Evolutionary conservation across 2,797 vertebrate species (phyloP), one percentile per base, ranked within the genome.

Genomic region (Acanthiza pusilla): DNA sequence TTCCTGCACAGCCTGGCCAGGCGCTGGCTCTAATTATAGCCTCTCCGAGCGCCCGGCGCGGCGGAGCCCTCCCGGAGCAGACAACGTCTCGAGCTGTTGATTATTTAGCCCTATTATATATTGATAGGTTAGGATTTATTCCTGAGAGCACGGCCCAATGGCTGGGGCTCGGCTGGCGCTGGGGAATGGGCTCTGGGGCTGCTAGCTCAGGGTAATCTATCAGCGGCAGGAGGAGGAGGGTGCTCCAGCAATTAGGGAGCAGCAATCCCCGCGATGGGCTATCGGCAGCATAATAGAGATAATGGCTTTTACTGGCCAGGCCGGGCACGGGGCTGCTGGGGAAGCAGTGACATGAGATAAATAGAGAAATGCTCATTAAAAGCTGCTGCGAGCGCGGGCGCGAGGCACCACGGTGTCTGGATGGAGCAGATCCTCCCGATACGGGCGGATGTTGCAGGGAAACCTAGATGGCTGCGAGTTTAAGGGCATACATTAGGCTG

Each of bases 161-260:
- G 96, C 96, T 79, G 91, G 62, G 94, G 96, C 94, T 95, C 96
- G 97, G 96, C 96, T 87, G 95, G 90, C 96, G 80, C 95, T 87
- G 92, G 97, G 97, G 98, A 97, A 94, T 95, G 54, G 58, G 96
- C 95, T 93, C 68, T 67, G 96, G 97, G 97, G 98, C 97, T 97
- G 96, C 97, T 96, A 97, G 96, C 92, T 95, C 90, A 36, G 96
- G 97, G 96, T 97, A 97, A 98, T 98, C 98, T 97, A 97, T 98
- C 97, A 98, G 97, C 20, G 50, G 61, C 26, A 65, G 60, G 34
- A 65, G 97, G 96, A 97, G 96, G 96, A 97, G 95, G 94, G 84
- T 89, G 95, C 98, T 97, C 86, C 95, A 96, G 98, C 98, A 98
- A 98, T 98, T 98, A 98, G 97, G 91, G 96, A 98, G 97, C 97